Conservation (phyloP, 1,140 invertebrate genomes). For the Drosophila subpulchrella region DNA sequence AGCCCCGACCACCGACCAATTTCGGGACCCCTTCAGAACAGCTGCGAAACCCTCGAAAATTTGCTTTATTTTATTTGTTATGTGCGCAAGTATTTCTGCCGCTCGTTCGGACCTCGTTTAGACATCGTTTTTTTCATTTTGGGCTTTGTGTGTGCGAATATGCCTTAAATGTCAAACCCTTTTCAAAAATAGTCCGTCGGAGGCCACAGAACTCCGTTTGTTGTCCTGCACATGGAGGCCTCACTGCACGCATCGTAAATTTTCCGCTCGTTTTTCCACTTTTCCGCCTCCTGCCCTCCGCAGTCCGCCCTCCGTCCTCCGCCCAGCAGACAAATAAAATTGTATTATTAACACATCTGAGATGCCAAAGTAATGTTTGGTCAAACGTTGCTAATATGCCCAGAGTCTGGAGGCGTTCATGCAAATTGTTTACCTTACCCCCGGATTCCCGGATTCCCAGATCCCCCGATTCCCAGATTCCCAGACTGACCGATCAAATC, state of each 20-base stretch:
- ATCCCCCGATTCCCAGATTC: constrained; percentile 6
- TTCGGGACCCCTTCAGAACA: neutral
- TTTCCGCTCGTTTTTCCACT: constrained; percentile 55
- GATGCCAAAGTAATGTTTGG: constrained; percentile 69
- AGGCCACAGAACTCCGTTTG: constrained; percentile 47
- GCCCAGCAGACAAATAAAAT: constrained; percentile 64
- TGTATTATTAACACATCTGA: constrained; percentile 80
- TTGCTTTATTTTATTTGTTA: constrained; percentile 62
- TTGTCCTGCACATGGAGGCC: constrained; percentile 16
- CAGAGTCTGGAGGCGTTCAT: constrained; percentile 51
- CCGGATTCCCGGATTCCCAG: neutral
- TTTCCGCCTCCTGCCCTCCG: neutral
- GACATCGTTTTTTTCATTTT: constrained; percentile 80
- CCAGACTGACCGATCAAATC: constrained; percentile 40
- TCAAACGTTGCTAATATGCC: constrained; percentile 72
- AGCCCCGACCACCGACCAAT: neutral
- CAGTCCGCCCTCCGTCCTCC: neutral
- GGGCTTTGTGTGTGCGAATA: constrained; percentile 1
- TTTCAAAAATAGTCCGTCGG: constrained; percentile 71
- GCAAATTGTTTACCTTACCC: constrained; percentile 65
- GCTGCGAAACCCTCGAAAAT: constrained; percentile 29
- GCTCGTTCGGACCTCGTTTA: constrained; percentile 75
- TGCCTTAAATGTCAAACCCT: constrained; percentile 77
- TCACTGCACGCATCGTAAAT: constrained; percentile 64
- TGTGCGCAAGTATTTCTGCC: constrained; percentile 53